These are phyloP conservation scores for Podarcis raffonei DNA, from an alignment of 2,113 vertebrate genomes.

Conservation along the genomic window DNA sequence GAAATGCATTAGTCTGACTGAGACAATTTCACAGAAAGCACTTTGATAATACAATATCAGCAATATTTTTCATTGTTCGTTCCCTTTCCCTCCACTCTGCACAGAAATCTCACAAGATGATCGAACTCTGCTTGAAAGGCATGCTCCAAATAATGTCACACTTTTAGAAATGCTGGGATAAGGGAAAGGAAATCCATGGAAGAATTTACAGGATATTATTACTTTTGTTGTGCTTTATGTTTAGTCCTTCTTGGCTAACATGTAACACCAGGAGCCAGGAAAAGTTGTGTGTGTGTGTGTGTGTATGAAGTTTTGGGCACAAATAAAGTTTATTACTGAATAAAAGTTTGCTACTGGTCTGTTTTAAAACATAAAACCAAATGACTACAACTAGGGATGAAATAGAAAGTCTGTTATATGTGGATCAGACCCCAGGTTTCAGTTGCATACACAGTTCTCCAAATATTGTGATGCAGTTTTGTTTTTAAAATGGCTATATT, in stretches of 20 bases:
- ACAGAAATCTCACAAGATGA: slow-evolving; percentile 11
- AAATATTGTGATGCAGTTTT: no score
- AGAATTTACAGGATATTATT: slow-evolving; percentile 8
- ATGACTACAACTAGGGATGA: neutral
- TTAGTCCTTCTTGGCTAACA: neutral
- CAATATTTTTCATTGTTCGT: neutral
- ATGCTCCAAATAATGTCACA: neutral
- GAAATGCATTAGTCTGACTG: slow-evolving; percentile 27
- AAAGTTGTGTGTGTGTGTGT: neutral
- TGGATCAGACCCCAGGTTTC: no score
- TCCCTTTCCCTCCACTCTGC: neutral
- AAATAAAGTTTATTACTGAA: neutral
- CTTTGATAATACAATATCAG: neutral
- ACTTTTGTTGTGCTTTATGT: neutral
- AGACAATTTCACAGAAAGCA: neutral
- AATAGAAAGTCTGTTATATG: no score
- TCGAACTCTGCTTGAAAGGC: neutral
- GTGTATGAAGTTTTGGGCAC: rapidly evolving
- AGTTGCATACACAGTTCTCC: no score
- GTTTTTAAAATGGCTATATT: no score
- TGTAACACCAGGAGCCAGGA: neutral
- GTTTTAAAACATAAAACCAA: neutral
- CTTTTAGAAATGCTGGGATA: neutral
- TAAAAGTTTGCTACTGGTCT: neutral
- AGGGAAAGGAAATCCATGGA: neutral